phyloP scores from a whole-genome alignment of 2,888 invertebrate genomes.

The Leptinotarsa peninsularis region DNA sequence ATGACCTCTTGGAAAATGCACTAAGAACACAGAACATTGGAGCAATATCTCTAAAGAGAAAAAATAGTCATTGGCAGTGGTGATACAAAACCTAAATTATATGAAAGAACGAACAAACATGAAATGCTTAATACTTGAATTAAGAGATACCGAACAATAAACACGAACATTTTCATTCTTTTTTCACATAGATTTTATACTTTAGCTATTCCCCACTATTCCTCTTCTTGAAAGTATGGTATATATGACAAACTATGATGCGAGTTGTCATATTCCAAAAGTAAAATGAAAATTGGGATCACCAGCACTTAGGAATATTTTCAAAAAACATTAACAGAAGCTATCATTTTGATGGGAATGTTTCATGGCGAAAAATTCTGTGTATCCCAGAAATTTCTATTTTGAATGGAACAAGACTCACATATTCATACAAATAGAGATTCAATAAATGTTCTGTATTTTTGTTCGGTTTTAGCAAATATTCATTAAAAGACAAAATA shows the following conservation, averaged over 20 bases:
- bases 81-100: slow-evolving; percentile 32
- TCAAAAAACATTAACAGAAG: too few relatives aligned
- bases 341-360: too few relatives aligned
- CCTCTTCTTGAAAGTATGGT: not conserved
- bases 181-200: not conserved
- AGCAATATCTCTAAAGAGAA: slow-evolving; percentile 33
- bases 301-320: too few relatives aligned
- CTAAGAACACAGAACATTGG: slow-evolving; percentile 29
- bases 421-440: not conserved
- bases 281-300: too few relatives aligned
- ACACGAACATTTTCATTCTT: not conserved
- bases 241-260: too few relatives aligned
- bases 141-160: not conserved
- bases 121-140: slow-evolving; percentile 4
- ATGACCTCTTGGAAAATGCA: slow-evolving; percentile 34
- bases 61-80: slow-evolving; percentile 37
- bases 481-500: slow-evolving; percentile 18
- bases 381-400: too few relatives aligned
- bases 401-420: too few relatives aligned
- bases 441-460: not conserved
- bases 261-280: too few relatives aligned
- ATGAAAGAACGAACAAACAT: slow-evolving; percentile 26
- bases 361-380: too few relatives aligned
- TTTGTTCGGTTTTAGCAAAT: not conserved
- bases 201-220: not conserved